Evolutionary conservation across 2,888 invertebrate species (phyloP).

Genomic region (Tuta absoluta): DNA sequence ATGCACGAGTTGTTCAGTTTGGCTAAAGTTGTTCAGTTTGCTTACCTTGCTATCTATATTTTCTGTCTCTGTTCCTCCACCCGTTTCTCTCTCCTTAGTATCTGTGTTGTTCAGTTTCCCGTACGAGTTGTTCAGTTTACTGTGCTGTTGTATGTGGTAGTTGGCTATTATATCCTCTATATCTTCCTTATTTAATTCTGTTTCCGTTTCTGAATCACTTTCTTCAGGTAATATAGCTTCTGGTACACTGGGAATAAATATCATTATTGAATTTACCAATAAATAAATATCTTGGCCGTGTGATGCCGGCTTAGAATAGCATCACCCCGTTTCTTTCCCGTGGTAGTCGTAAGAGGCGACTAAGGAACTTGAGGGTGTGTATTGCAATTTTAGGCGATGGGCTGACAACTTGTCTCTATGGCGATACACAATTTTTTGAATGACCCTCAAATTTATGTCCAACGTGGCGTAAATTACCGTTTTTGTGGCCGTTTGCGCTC

Average conservation of each 20-base stretch:
- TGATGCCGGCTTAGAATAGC: too few species aligned
- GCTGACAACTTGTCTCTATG: too few species aligned
- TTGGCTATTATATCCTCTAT: conserved; percentile 67
- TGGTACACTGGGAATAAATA: conserved; percentile 25
- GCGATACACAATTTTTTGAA: too few species aligned
- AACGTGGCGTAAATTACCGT: too few species aligned
- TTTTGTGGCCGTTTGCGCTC: too few species aligned
- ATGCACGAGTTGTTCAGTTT: not conserved
- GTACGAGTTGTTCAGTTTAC: conserved; percentile 20
- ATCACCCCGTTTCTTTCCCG: too few species aligned
- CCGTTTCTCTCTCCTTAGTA: conserved; percentile 17
- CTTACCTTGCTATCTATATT: not conserved
- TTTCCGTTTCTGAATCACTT: conserved; percentile 24
- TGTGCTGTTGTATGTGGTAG: conserved; percentile 63
- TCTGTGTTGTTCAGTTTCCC: not conserved
- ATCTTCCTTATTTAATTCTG: conserved; percentile 47
- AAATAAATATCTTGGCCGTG: too few species aligned
- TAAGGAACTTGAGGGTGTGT: too few species aligned
- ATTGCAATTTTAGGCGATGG: too few species aligned
- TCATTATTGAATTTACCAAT: not conserved
- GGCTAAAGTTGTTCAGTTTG: conserved; percentile 7
- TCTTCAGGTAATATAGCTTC: conserved; percentile 23
- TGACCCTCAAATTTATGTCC: too few species aligned
- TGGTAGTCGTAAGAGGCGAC: too few species aligned
- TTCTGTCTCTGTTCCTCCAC: not conserved